Conservation (phyloP, 1,140 invertebrate species). For the Drosophila dunni region DNA sequence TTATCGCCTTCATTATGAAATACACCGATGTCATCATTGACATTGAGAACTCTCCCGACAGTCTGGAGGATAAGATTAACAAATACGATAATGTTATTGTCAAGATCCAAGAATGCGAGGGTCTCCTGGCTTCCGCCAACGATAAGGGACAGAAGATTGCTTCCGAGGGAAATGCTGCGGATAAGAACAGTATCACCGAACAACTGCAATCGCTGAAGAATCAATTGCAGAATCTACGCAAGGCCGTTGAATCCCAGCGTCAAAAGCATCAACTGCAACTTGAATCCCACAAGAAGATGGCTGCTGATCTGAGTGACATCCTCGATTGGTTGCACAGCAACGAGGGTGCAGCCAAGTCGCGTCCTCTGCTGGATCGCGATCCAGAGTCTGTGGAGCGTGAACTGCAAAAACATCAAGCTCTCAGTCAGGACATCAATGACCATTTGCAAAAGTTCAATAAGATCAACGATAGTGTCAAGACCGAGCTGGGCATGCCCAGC, state of each 20-base stretch:
- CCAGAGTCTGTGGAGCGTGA: conserved; percentile 92
- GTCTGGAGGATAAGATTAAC: conserved; percentile 94
- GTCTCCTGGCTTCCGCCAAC: conserved; percentile 92
- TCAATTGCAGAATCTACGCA: conserved; percentile 91
- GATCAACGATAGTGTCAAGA: conserved; percentile 88
- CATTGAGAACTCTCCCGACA: conserved; percentile 92
- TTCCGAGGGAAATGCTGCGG: conserved; percentile 93
- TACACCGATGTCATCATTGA: conserved; percentile 94
- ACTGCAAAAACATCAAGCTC: conserved; percentile 90
- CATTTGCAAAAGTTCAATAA: conserved; percentile 89
- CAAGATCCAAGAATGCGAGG: conserved; percentile 95
- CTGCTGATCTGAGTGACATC: conserved; percentile 91
- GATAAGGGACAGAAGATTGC: conserved; percentile 97
- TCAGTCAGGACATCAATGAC: conserved; percentile 89
- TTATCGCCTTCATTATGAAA: conserved; percentile 93
- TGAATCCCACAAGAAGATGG: conserved; percentile 93
- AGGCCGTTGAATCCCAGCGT: conserved; percentile 92
- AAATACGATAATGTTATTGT: conserved; percentile 93
- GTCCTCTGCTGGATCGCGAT: conserved; percentile 92
- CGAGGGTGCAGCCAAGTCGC: conserved; percentile 92
- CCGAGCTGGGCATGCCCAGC: conserved; percentile 91
- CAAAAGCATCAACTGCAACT: conserved; percentile 94
- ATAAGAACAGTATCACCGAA: conserved; percentile 94
- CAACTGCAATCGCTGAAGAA: conserved; percentile 94
- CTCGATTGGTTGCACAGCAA: conserved; percentile 94